Evolutionary conservation across 2,797 vertebrate species (phyloP).

Genomic region (Acrossocheilus fasciatus): DNA sequence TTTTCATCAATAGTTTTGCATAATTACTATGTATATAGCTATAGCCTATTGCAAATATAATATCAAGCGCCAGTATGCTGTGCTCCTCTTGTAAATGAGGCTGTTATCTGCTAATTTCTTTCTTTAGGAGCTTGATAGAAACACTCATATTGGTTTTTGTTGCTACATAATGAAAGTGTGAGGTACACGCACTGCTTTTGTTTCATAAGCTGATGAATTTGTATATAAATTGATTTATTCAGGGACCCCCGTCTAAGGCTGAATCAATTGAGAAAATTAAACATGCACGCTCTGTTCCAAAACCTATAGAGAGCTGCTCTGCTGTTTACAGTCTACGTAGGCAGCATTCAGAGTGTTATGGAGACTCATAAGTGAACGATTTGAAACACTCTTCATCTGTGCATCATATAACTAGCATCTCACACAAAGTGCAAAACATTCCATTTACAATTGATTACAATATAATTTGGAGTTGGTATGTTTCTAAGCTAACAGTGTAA

Average conservation of each 20-base stretch:
- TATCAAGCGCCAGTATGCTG: not conserved
- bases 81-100: conserved; percentile 1
- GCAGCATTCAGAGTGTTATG: not conserved
- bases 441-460: not conserved
- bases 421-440: not conserved
- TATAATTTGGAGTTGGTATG: not conserved
- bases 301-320: not conserved
- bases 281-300: not conserved
- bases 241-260: not conserved
- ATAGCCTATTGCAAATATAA: conserved; percentile 3
- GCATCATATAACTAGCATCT: not conserved
- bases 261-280: conserved; percentile 35
- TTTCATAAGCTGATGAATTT: conserved; percentile 26
- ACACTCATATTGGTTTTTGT: not conserved
- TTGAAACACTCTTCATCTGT: not conserved
- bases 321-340: not conserved
- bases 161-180: conserved; percentile 1
- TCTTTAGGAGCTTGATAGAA: conserved; percentile 13
- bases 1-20: conserved; percentile 27
- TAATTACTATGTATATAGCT: too few species aligned
- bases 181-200: conserved; percentile 13
- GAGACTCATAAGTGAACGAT: not conserved
- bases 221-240: conserved; percentile 32
- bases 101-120: conserved; percentile 8
- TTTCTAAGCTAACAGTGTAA: not conserved